Conservation (phyloP, 2,888 invertebrate species). For the Spisula solida region DNA sequence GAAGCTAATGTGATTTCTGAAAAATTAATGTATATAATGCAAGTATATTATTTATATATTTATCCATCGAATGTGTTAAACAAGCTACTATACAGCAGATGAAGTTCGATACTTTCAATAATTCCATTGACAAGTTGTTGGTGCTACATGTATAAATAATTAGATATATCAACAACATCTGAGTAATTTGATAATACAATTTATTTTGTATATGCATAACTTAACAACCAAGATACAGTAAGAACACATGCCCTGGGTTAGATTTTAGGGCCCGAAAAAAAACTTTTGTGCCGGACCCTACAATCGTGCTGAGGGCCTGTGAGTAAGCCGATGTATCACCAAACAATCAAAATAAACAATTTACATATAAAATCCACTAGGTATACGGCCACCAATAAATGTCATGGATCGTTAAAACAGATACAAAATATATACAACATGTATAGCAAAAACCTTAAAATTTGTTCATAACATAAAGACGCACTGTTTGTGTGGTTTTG, state of each 20-base stretch:
- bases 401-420: neutral
- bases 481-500: neutral
- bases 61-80: too few relatives aligned
- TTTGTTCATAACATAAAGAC: neutral
- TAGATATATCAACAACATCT: neutral
- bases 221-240: neutral
- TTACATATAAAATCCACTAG: neutral
- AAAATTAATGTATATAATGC: too few relatives aligned
- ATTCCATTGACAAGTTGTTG: too few relatives aligned
- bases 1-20: too few relatives aligned
- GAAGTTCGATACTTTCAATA: too few relatives aligned
- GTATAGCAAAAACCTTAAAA: neutral
- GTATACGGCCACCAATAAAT: neutral
- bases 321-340: too few relatives aligned
- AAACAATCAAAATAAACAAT: neutral
- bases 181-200: neutral
- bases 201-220: constrained; percentile 15
- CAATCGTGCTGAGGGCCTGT: too few relatives aligned
- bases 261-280: too few relatives aligned
- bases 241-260: neutral
- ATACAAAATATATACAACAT: neutral
- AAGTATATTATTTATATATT: too few relatives aligned
- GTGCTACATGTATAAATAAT: neutral
- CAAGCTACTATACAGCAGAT: too few relatives aligned
- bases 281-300: too few relatives aligned